These are phyloP conservation scores for Ooceraea biroi DNA, from an alignment of 1,140 invertebrate genomes.

Conservation along the genomic window DNA sequence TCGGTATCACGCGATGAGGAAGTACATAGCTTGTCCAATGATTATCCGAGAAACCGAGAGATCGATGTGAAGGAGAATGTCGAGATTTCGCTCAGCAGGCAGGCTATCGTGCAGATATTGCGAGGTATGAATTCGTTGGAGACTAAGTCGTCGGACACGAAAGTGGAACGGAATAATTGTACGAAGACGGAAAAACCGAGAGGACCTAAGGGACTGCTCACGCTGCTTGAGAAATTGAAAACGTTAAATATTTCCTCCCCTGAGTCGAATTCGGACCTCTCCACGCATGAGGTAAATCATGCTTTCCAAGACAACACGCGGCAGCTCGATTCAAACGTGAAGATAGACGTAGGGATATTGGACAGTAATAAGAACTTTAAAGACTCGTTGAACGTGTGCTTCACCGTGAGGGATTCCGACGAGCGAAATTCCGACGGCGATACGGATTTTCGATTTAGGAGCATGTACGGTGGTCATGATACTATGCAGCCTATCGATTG, in stretches of 20 bases:
- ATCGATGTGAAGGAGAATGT: not conserved
- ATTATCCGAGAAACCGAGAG: not conserved
- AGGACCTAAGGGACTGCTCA: not conserved
- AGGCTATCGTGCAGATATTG: not conserved
- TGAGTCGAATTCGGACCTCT: not conserved
- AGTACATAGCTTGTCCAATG: not conserved
- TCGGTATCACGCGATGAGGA: not conserved
- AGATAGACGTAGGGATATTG: not conserved
- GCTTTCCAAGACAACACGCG: not conserved
- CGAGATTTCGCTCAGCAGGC: not conserved
- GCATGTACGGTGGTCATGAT: slow-evolving; percentile 48
- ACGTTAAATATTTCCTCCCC: no score
- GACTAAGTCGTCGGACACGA: not conserved
- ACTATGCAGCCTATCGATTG: slow-evolving; percentile 66
- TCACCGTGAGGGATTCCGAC: not conserved
- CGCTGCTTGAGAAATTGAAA: not conserved
- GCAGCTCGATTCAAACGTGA: not conserved
- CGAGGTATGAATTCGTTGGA: not conserved
- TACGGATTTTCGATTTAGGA: slow-evolving; percentile 18
- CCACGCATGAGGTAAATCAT: not conserved
- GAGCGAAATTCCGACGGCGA: not conserved
- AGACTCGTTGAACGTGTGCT: not conserved
- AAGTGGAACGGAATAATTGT: not conserved
- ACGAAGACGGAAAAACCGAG: not conserved
- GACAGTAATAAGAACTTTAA: not conserved